phyloP scores from a whole-genome alignment of 2,113 vertebrate genomes.

The Pterocles orientalis region DNA sequence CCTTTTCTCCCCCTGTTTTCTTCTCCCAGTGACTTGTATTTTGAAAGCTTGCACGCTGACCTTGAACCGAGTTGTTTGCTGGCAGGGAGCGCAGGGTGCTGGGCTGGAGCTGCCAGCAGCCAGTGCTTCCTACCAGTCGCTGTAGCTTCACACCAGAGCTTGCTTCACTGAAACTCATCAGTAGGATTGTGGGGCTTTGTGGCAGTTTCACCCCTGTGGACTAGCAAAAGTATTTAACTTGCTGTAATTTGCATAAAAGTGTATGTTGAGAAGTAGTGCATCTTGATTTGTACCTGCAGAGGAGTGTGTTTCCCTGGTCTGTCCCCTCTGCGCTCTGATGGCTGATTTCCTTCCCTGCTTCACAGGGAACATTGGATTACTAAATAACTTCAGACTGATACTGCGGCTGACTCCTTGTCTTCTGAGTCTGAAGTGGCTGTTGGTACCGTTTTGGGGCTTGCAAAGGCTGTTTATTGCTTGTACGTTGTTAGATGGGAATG shows the following conservation, averaged over 20 bases:
- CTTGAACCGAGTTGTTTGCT: not conserved
- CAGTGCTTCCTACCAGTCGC: not conserved
- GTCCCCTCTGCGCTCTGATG: not conserved
- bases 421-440: not conserved
- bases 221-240: not conserved
- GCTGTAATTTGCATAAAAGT: not conserved
- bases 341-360: not conserved
- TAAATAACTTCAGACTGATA: not conserved
- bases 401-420: not conserved
- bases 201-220: not conserved
- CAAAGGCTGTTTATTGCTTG: not conserved
- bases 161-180: not conserved
- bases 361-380: not conserved
- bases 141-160: not conserved
- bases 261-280: not conserved
- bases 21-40: conserved; percentile 16
- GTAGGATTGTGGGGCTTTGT: not conserved
- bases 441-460: not conserved
- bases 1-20: not conserved
- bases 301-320: not conserved
- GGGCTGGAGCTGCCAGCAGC: not conserved
- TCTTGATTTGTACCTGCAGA: not conserved
- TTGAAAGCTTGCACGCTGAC: conserved; percentile 14
- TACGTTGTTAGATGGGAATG: not conserved
- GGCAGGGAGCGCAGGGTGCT: not conserved